Evolutionary conservation across 2,888 invertebrate genomes (phyloP), one percentile per base, ranked within the genome.

Genomic region (Cyaniris semiargus): DNA sequence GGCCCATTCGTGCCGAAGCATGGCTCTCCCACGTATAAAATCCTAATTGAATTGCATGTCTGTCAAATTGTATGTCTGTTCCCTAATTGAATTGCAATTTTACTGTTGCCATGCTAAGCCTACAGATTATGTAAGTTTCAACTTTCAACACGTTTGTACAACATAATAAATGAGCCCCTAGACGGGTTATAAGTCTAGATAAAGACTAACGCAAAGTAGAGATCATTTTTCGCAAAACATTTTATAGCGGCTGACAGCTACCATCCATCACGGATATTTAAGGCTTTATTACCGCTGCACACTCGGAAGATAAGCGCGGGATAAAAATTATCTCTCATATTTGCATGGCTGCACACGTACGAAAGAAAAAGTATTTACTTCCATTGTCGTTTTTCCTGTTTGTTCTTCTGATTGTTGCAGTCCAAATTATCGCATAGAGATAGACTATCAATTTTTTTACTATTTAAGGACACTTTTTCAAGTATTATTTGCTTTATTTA

Each of bases 141-240:
- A 34, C 27, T n/a, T n/a, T n/a, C n/a, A n/a, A 70, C 27, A 27
- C 70, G 8, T 8, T 34, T 70, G 10, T 8, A 31, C 34, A 18
- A 18, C 7, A 15, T 8, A 44, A 76, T 80, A 80, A 78, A 80
- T 78, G 76, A 79, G 76, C 77, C 76, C 78, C 76, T 60, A 77
- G 66, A 56, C 78, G 86, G 86, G 84, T 85, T 87, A 87, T 86
- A 86, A 83, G 82, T 83, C 83, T 82, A 84, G 84, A 89, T 90
- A 88, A 89, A 88, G 87, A 87, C 85, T 82, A 86, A 81, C 81
- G 80, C 78, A 79, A 82, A 84, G 83, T 81, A 82, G 82, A 84
- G 86, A 88, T 87, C 83, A 88, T 89, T 90, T 90, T 90, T 89
- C 87, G 85, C 79, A 78, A 79, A 80, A 80, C 77, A 80, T 83